These are phyloP conservation scores for Coregonus sp. DNA, from an alignment of 2,797 vertebrate species.

Conservation along the genomic window DNA sequence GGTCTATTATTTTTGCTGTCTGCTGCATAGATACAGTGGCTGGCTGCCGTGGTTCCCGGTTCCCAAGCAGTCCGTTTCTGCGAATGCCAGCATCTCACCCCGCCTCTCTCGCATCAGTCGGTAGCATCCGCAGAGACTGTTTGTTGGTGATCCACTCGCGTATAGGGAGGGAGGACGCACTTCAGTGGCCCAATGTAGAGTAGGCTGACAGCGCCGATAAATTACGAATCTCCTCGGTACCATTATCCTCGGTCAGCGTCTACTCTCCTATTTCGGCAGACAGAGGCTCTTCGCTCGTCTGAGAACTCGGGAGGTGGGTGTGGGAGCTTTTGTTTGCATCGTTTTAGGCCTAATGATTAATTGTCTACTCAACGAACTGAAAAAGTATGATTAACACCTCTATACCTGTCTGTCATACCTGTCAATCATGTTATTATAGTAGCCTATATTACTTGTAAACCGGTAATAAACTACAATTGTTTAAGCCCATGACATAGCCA, in stretches of 20 bases:
- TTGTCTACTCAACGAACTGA: too few species aligned
- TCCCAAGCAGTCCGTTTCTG: conserved; percentile 17
- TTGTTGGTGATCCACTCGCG: conserved; percentile 8
- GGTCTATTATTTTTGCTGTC: neutral
- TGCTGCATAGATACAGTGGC: conserved; percentile 28
- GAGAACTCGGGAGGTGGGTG: neutral
- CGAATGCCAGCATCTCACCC: conserved; percentile 20
- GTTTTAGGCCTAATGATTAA: neutral
- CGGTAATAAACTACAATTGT: too few species aligned
- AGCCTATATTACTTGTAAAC: too few species aligned
- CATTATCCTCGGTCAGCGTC: neutral
- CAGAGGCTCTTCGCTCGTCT: neutral
- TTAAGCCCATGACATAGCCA: too few species aligned
- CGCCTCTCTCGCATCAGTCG: conserved; percentile 11
- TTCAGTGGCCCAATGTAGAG: neutral
- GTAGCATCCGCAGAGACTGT: conserved; percentile 1
- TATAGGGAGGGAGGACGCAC: neutral
- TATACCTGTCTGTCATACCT: neutral
- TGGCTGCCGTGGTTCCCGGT: neutral
- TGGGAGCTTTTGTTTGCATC: neutral
- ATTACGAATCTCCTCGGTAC: conserved; percentile 1
- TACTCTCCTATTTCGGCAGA: conserved; percentile 3
- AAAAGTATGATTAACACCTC: neutral
- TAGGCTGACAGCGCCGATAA: conserved; percentile 8
- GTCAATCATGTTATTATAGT: too few species aligned